Percentiles rank a stretch among this genome's conserved stretches.
Evolutionary conservation across 2,797 vertebrate species (phyloP).

Genomic region (Tamandua tetradactyla): DNA sequence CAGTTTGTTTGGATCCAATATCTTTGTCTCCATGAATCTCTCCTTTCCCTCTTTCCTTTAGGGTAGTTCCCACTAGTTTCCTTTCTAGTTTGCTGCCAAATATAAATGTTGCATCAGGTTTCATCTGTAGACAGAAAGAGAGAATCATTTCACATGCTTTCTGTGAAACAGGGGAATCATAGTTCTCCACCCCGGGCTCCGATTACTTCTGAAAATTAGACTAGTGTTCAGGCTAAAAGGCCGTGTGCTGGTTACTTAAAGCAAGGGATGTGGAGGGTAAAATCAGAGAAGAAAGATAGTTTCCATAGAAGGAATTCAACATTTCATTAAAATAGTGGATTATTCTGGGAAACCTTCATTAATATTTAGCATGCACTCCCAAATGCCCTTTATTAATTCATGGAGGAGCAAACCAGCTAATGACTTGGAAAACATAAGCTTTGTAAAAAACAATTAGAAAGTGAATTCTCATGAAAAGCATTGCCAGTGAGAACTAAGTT

Average conservation of each 20-base stretch:
- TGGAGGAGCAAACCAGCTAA: background rate
- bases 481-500: background rate
- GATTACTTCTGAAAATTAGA: background rate
- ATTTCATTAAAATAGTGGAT: background rate
- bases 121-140: slow-evolving; percentile 89
- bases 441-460: background rate
- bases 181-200: background rate
- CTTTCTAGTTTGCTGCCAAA: slow-evolving; percentile 93
- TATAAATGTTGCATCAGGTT: slow-evolving; percentile 94
- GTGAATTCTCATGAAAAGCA: background rate
- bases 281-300: slow-evolving; percentile 11
- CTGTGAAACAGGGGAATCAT: background rate
- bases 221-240: background rate
- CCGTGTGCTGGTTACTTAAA: background rate
- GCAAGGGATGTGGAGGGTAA: background rate
- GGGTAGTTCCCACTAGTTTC: slow-evolving; percentile 93
- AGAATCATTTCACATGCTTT: slow-evolving; percentile 60
- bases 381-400: background rate
- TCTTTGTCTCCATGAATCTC: slow-evolving; percentile 96
- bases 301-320: background rate
- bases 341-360: background rate
- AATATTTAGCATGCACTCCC: background rate
- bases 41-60: slow-evolving; percentile 95
- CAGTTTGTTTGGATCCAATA: slow-evolving; percentile 90
- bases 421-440: background rate